Evolutionary conservation across 2,113 vertebrate genomes (phyloP).

Genomic region (Psilopogon haemacephalus): DNA sequence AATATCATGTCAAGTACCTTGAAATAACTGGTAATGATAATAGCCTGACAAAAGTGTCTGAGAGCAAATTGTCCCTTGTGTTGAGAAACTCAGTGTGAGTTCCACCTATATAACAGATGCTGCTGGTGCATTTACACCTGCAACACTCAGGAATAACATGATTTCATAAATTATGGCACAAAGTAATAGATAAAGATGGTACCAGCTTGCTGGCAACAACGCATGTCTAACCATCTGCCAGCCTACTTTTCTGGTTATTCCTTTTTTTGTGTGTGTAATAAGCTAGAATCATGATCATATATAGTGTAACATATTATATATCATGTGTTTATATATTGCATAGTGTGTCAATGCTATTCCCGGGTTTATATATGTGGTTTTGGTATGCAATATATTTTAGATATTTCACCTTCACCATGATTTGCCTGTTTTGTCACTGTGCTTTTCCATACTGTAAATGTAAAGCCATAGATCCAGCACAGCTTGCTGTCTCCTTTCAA

Average conservation of each 20-base stretch:
- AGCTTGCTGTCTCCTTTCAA: neutral
- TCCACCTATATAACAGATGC: neutral
- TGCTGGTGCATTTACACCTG: neutral
- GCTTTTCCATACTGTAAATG: neutral
- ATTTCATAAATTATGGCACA: neutral
- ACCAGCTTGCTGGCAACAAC: neutral
- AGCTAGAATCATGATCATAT: neutral
- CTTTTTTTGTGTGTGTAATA: neutral
- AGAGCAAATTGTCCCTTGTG: neutral
- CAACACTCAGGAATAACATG: slow-evolving; percentile 8
- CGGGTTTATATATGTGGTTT: neutral
- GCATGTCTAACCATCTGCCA: neutral
- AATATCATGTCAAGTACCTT: neutral
- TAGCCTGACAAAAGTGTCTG: neutral
- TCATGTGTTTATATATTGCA: neutral
- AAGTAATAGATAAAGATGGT: neutral
- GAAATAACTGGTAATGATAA: neutral
- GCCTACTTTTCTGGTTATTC: slow-evolving; percentile 23
- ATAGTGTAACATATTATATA: neutral
- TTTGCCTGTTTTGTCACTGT: neutral
- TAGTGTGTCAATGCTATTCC: neutral
- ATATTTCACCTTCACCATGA: neutral
- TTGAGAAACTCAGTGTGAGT: neutral
- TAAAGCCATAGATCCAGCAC: neutral
- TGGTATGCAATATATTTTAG: neutral